Evolutionary conservation across 2,113 vertebrate genomes (phyloP).

Genomic region (Oryzias celebensis): DNA sequence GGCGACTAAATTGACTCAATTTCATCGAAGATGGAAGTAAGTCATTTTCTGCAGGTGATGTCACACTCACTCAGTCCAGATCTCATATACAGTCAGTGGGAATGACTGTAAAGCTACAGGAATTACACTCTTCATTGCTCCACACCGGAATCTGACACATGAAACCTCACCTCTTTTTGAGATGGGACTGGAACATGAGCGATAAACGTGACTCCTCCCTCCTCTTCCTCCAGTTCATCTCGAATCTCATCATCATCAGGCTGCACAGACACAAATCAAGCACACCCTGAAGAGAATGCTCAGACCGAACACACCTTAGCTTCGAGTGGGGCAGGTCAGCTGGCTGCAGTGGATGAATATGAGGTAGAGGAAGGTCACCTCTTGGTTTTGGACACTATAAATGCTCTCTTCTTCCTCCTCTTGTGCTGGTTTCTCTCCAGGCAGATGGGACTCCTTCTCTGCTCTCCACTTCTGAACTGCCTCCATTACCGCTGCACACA

Average conservation of each 20-base stretch:
- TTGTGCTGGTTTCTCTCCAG: slow-evolving; percentile 75
- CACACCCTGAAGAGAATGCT: neutral
- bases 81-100: too few relatives aligned
- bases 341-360: neutral
- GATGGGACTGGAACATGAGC: slow-evolving; percentile 94
- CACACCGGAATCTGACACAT: too few relatives aligned
- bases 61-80: too few relatives aligned
- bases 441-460: slow-evolving; percentile 81
- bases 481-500: slow-evolving; percentile 79
- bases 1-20: too few relatives aligned
- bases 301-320: neutral
- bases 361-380: slow-evolving; percentile 70
- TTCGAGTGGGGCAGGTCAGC: neutral
- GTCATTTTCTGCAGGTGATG: too few relatives aligned
- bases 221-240: slow-evolving; percentile 82
- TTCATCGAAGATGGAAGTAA: too few relatives aligned
- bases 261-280: slow-evolving; percentile 24
- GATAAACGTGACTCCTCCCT: slow-evolving; percentile 87
- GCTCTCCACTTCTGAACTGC: slow-evolving; percentile 87
- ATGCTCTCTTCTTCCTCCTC: slow-evolving; percentile 91
- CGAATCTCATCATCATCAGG: slow-evolving; percentile 81
- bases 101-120: too few relatives aligned
- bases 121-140: too few relatives aligned
- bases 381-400: slow-evolving; percentile 83
- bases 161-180: slow-evolving; percentile 87